A percentile compares a stretch with the other conserved stretches of the same genome.
phyloP scores from a whole-genome alignment of 2,113 vertebrate species.

The Percina caprodes region DNA sequence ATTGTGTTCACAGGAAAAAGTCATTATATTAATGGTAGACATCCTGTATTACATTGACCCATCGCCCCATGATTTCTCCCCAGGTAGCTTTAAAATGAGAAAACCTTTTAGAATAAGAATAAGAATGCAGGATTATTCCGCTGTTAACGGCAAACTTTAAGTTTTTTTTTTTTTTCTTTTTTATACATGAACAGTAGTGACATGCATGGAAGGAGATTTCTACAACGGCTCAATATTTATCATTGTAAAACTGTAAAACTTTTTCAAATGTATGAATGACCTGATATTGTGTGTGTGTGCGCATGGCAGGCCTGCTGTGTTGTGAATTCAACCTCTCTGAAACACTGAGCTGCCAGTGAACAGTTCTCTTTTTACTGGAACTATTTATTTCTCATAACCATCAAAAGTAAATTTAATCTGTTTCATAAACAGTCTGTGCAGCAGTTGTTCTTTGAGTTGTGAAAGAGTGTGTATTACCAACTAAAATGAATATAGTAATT shows the following conservation, averaged over 20 bases:
- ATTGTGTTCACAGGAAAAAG: slow-evolving; percentile 29
- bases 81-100: slow-evolving; percentile 16
- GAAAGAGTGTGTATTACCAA: not conserved
- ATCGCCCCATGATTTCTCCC: not conserved
- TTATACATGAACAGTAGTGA: slow-evolving; percentile 53
- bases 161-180: slow-evolving; percentile 56
- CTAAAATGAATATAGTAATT: not conserved
- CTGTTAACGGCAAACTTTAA: slow-evolving; percentile 35
- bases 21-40: slow-evolving; percentile 60
- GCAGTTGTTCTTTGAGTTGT: slow-evolving; percentile 36
- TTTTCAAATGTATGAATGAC: slow-evolving; percentile 91
- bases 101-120: not conserved
- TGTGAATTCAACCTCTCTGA: slow-evolving; percentile 78
- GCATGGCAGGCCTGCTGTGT: slow-evolving; percentile 83
- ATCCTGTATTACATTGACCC: slow-evolving; percentile 31
- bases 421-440: slow-evolving; percentile 78
- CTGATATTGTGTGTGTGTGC: slow-evolving; percentile 59
- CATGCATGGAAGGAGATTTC: slow-evolving; percentile 72
- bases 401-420: slow-evolving; percentile 86
- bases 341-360: slow-evolving; percentile 79
- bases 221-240: slow-evolving; percentile 73
- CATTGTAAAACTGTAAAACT: slow-evolving; percentile 93
- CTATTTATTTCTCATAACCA: slow-evolving; percentile 90
- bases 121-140: slow-evolving; percentile 30
- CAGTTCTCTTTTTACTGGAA: slow-evolving; percentile 86